Base-by-base conservation (phyloP, 23 tunicate genomes). In the Trididemnum clinides region DNA sequence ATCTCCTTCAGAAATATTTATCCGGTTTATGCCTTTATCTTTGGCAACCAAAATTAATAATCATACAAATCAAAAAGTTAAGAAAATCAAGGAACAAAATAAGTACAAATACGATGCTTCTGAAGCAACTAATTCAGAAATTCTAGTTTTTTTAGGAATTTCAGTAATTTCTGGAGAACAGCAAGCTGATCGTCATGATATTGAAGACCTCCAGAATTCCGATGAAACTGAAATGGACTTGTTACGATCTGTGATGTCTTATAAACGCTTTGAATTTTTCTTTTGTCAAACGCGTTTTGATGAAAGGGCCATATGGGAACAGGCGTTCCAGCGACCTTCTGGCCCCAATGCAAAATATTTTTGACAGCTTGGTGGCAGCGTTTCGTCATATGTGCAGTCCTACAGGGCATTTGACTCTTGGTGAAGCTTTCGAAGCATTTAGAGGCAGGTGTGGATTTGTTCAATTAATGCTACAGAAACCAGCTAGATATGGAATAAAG, bases 371-470 rank as follows among this genome's bases (percentile, higher is more conserved):
- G n/a, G n/a, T n/a, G n/a, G n/a, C n/a, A n/a, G n/a, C n/a, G n/a
- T n/a, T n/a, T n/a, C n/a, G n/a, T n/a, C n/a, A n/a, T n/a, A n/a
- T n/a, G n/a, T 29, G 31, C 39, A 31, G 39, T 6, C 76, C 76
- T 31, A 7, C 76, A 33, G 76, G 31, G 76, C n/a, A 4, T 70
- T 10, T 25, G 76, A 70, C 76, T 2, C 38, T 70, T 70, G 76
- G 31, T 70, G 76, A 70, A 33, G 39, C n/a, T 33, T 37, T 70
- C 2, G 76, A 31, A 33, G 76, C 76, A 10, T 70, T 70, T 33
- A 70, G 76, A 33, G 76, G 76, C 34, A 70, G 76, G 39, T 70
- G 76, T 70, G 12, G 39, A 5, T 70, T 31, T 70, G 39, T 33
- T 5, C 76, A 70, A 29, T 70, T 27, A 19, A 70, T 70, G 39